These are phyloP conservation scores for Diglossa cyanea DNA, from an alignment of 2,797 vertebrate genomes.

Conservation along the genomic window DNA sequence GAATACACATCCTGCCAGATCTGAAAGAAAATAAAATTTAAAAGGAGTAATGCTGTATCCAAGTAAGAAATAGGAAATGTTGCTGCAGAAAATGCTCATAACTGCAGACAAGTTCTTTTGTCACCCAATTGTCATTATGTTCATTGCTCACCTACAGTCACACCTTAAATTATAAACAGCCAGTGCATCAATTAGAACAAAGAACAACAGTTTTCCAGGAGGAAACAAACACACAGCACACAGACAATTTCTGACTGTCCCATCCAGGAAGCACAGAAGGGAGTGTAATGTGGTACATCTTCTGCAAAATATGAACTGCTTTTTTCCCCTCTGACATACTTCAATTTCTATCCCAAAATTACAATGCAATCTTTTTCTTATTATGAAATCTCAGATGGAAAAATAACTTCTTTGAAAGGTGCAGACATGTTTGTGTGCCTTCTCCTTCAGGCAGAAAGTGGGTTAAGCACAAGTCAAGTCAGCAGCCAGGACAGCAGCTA, in stretches of 20 bases:
- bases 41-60: background rate
- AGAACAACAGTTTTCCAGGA: background rate
- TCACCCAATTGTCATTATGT: background rate
- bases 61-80: background rate
- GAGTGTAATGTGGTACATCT: background rate
- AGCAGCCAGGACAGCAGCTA: background rate
- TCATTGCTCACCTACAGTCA: background rate
- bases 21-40: conserved; percentile 16
- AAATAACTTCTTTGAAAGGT: background rate
- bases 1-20: background rate
- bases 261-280: background rate
- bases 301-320: background rate
- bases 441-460: background rate
- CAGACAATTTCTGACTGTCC: background rate
- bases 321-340: background rate
- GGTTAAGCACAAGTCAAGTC: background rate
- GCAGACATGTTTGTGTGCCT: background rate
- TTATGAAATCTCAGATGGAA: background rate
- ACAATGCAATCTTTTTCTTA: background rate
- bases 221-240: background rate
- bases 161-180: background rate
- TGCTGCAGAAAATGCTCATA: background rate
- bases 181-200: background rate
- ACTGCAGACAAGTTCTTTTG: background rate
- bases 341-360: background rate